These are phyloP conservation scores for Oryzaephilus surinamensis DNA, from an alignment of 1,140 invertebrate species.

Conservation along the genomic window DNA sequence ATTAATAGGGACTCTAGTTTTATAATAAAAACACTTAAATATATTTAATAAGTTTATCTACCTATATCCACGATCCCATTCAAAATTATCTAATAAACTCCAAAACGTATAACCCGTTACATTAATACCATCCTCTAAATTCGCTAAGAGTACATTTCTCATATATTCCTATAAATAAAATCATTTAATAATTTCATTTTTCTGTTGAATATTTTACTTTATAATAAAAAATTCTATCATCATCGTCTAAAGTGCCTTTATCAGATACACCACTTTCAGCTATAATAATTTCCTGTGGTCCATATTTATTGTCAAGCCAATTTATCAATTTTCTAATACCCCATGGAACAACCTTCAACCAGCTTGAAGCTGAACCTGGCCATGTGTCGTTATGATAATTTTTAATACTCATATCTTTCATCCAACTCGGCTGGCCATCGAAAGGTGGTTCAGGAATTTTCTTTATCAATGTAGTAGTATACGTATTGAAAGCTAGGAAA, in stretches of 20 bases:
- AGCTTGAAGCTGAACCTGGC: constrained; percentile 1
- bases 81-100: constrained; percentile 71
- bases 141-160: constrained; percentile 50
- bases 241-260: constrained; percentile 38
- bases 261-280: constrained; percentile 49
- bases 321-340: constrained; percentile 42
- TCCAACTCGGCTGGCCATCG: constrained; percentile 24
- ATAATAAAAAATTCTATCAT: constrained; percentile 39
- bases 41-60: constrained; percentile 77
- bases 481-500: constrained; percentile 50
- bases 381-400: constrained; percentile 1
- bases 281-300: constrained; percentile 41
- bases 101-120: constrained; percentile 58
- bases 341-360: constrained; percentile 31
- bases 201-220: neutral
- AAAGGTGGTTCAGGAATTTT: constrained; percentile 33
- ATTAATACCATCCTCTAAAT: constrained; percentile 48
- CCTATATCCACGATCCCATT: constrained; percentile 57
- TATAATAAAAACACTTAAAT: constrained; percentile 39
- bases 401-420: constrained; percentile 2
- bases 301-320: constrained; percentile 44
- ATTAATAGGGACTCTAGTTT: constrained; percentile 2
- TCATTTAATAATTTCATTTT: neutral
- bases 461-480: constrained; percentile 40
- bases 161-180: constrained; percentile 42